These are phyloP conservation scores for Acanthurus tractus DNA, from an alignment of 2,797 vertebrate species.

Conservation along the genomic window DNA sequence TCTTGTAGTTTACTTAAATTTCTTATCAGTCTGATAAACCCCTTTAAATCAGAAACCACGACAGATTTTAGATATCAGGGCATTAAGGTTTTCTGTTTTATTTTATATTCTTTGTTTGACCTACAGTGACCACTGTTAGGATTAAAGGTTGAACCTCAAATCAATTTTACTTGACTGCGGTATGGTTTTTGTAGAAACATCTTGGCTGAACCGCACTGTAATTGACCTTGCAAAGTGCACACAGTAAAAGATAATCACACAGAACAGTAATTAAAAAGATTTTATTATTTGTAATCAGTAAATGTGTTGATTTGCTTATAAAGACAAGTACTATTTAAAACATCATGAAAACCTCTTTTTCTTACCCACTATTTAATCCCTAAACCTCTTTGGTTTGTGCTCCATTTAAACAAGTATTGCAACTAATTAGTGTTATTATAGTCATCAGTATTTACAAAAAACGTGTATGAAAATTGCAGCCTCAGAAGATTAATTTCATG, in stretches of 20 bases:
- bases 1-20: not conserved
- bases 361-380: not conserved
- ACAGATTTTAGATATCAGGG: too few species aligned
- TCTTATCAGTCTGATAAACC: not conserved
- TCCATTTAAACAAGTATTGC: not conserved
- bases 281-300: not conserved
- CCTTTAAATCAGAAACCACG: not conserved
- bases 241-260: not conserved
- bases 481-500: too few species aligned
- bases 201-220: too few species aligned
- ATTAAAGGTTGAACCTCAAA: too few species aligned
- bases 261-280: not conserved
- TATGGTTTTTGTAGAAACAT: not conserved
- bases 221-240: slow-evolving; percentile 17
- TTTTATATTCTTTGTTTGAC: not conserved
- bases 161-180: not conserved
- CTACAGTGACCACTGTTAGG: too few species aligned
- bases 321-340: not conserved
- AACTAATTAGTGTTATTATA: not conserved
- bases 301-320: not conserved
- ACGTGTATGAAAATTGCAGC: too few species aligned
- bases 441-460: not conserved
- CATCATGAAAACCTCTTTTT: not conserved
- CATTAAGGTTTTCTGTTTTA: too few species aligned
- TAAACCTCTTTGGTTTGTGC: not conserved